These are phyloP conservation scores for Riparia riparia DNA, from an alignment of 2,113 vertebrate species.

Conservation along the genomic window DNA sequence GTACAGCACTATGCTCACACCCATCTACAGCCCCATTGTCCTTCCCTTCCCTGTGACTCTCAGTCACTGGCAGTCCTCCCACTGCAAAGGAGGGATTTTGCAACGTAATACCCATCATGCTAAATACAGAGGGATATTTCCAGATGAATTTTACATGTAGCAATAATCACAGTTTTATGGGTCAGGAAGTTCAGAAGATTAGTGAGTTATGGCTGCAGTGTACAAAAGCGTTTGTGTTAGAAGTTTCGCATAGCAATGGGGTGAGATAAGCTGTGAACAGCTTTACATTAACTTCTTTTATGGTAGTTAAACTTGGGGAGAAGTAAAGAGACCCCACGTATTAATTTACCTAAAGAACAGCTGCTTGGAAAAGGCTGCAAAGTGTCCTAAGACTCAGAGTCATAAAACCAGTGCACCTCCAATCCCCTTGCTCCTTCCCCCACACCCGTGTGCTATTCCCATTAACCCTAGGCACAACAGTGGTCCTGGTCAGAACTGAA, in stretches of 20 bases:
- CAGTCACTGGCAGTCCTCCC: neutral
- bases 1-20: neutral
- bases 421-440: neutral
- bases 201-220: constrained; percentile 70
- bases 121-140: constrained; percentile 19
- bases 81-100: constrained; percentile 6
- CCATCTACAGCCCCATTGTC: neutral
- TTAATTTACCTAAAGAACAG: constrained; percentile 79
- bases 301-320: constrained; percentile 60
- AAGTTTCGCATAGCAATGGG: constrained; percentile 73
- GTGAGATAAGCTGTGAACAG: constrained; percentile 74
- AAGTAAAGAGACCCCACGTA: constrained; percentile 76
- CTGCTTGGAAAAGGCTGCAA: constrained; percentile 69
- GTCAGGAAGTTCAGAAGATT: constrained; percentile 79
- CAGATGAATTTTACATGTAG: constrained; percentile 62
- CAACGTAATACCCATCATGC: constrained; percentile 4
- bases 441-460: neutral
- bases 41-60: neutral
- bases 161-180: constrained; percentile 71
- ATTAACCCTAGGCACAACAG: constrained; percentile 25
- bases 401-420: constrained; percentile 46
- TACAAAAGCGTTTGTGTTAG: constrained; percentile 71
- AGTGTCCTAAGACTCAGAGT: constrained; percentile 31
- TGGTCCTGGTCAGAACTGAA: neutral
- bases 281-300: constrained; percentile 73